Percentiles rank a stretch among this genome's conserved stretches.
Evolutionary conservation across 2,888 invertebrate species (phyloP).

Genomic region (Anorthoa munda): DNA sequence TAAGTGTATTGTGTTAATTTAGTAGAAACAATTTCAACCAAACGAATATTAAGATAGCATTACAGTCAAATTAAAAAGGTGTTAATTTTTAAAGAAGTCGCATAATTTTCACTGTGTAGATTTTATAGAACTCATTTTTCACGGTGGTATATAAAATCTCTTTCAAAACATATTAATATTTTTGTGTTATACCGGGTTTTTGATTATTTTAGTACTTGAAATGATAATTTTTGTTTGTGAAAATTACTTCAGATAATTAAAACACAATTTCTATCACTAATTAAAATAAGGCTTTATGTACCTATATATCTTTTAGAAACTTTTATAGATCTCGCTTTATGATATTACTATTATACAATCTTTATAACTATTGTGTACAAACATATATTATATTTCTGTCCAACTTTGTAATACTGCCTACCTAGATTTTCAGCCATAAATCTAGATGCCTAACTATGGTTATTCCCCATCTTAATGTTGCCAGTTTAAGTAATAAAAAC

Average conservation of each 20-base stretch:
- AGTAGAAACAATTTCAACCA: background rate
- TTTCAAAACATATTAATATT: background rate
- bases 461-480: constrained; percentile 49
- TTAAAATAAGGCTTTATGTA: background rate
- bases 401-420: constrained; percentile 3
- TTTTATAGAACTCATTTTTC: background rate
- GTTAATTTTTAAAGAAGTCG: background rate
- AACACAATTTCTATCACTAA: background rate
- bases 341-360: background rate
- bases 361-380: background rate
- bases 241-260: background rate
- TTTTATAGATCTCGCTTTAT: background rate
- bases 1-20: background rate
- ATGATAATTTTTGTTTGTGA: background rate
- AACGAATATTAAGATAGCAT: background rate
- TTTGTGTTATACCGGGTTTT: background rate
- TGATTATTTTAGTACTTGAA: background rate
- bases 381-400: background rate
- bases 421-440: constrained; percentile 15
- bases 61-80: background rate
- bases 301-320: too few relatives aligned
- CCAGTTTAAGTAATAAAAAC: constrained; percentile 31
- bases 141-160: background rate
- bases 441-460: constrained; percentile 12
- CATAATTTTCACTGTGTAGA: background rate